These are phyloP conservation scores for Axea sp. DNA, from an alignment of 2,888 invertebrate genomes.

Conservation along the genomic window DNA sequence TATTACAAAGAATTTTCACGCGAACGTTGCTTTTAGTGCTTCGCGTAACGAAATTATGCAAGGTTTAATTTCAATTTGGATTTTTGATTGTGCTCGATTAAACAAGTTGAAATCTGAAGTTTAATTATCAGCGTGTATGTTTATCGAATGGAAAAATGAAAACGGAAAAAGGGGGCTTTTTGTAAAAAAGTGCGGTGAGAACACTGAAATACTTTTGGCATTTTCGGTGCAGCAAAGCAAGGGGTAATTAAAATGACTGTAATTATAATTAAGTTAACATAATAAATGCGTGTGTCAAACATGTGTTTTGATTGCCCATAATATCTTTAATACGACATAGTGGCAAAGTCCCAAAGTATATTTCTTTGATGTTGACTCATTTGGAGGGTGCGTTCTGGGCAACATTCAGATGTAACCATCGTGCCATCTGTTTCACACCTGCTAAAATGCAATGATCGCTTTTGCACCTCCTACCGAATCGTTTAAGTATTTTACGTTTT, in stretches of 20 bases:
- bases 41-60: too few species aligned
- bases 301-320: slow-evolving; percentile 39
- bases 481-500: slow-evolving; percentile 55
- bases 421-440: slow-evolving; percentile 78
- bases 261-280: slow-evolving; percentile 7
- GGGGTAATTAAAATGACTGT: background rate
- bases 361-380: slow-evolving; percentile 32
- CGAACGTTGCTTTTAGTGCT: too few species aligned
- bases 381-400: slow-evolving; percentile 38
- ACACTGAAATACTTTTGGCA: too few species aligned
- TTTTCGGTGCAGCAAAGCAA: background rate
- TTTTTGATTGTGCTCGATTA: too few species aligned
- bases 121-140: too few species aligned
- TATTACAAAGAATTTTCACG: too few species aligned
- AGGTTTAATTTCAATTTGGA: too few species aligned
- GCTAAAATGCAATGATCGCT: slow-evolving; percentile 68
- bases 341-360: slow-evolving; percentile 23
- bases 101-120: too few species aligned
- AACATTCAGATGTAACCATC: slow-evolving; percentile 56
- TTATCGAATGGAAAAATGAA: too few species aligned
- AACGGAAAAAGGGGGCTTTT: too few species aligned
- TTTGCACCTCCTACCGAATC: slow-evolving; percentile 64
- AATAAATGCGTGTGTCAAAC: slow-evolving; percentile 23
- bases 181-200: too few species aligned
- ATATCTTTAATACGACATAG: slow-evolving; percentile 33